Base-by-base conservation (phyloP, 1,140 invertebrate species). In the Drosophila pectinifera region DNA sequence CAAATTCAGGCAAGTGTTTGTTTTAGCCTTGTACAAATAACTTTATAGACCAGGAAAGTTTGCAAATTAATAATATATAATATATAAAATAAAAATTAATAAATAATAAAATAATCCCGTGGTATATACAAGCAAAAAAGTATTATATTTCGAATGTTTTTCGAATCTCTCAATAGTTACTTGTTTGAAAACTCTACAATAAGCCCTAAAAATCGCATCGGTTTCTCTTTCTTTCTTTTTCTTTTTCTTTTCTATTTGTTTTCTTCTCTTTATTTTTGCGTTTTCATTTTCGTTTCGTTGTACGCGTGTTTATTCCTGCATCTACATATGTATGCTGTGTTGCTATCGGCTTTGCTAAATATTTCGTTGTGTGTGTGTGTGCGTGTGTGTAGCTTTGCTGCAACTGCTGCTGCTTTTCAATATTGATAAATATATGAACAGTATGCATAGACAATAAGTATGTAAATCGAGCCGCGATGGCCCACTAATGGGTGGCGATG, bases 401-500 rank as follows among this genome's bases (percentile, higher is more conserved):
- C 68, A 70, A 34, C 42, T 63, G 45, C 39, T 36, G 22, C 14
- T 28, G 41, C 24, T 14, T 5, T 48, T 67, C 31, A 68, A 45
- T 55, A 57, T 70, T 48, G 42, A 57, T 72, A 57, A 46, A 48
- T 70, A 70, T 46, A 26, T 28, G 31, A 46, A 16, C 64, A 26
- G 31, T 22, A 67, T 43, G 61, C 65, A 69, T 53, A 16, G 46
- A 51, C 65, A 70, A 69, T 57, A 70, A 34, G 42, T 70, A 70
- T 70, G 68, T 36, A 72, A 72, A 72, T 72, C 65, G 34, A 24
- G n/a, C 49, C n/a, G 8, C 24, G 34, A 69, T 70, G 67, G 64
- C 64, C 67, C 67, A 70, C 67, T 70, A 70, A 70, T 70, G 67
- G 67, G 41, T 24, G 49, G 68, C 51, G 64, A 72, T 72, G 68